Percentiles rank a stretch among this genome's conserved stretches.
These are phyloP conservation scores for Numenius arquata DNA, from an alignment of 2,113 vertebrate species.

Conservation along the genomic window DNA sequence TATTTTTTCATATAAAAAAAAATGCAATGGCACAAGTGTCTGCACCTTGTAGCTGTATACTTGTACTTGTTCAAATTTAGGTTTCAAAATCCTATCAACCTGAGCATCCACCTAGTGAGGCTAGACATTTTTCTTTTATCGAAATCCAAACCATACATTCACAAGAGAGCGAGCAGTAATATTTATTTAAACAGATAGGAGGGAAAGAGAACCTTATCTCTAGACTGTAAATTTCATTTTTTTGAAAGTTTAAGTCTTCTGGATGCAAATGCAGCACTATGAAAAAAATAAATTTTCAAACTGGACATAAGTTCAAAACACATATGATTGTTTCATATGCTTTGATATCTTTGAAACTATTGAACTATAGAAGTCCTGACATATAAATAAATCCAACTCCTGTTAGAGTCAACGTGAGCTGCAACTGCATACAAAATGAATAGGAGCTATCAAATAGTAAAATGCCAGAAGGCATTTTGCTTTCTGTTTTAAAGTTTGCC, in stretches of 20 bases:
- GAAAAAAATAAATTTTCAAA: not conserved
- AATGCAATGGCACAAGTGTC: not conserved
- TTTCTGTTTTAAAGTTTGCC: constrained; percentile 34
- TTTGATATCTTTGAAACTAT: not conserved
- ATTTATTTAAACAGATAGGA: constrained; percentile 26
- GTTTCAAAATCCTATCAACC: constrained; percentile 2
- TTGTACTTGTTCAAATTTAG: not conserved
- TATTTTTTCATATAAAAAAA: not conserved
- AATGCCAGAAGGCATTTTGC: constrained; percentile 21
- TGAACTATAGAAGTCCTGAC: not conserved
- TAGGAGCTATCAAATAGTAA: not conserved
- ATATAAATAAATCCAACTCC: not conserved
- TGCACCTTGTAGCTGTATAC: not conserved
- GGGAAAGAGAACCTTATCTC: not conserved
- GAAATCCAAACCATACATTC: not conserved
- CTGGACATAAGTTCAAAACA: not conserved
- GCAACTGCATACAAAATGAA: not conserved
- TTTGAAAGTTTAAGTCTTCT: not conserved
- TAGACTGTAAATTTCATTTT: not conserved
- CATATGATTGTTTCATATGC: not conserved
- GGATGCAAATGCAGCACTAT: not conserved
- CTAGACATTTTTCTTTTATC: not conserved
- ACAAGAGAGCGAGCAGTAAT: constrained; percentile 16
- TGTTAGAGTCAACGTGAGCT: not conserved
- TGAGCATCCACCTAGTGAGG: not conserved